Base-by-base conservation (phyloP, 1,140 invertebrate genomes). In the Listronotus oregonensis region DNA sequence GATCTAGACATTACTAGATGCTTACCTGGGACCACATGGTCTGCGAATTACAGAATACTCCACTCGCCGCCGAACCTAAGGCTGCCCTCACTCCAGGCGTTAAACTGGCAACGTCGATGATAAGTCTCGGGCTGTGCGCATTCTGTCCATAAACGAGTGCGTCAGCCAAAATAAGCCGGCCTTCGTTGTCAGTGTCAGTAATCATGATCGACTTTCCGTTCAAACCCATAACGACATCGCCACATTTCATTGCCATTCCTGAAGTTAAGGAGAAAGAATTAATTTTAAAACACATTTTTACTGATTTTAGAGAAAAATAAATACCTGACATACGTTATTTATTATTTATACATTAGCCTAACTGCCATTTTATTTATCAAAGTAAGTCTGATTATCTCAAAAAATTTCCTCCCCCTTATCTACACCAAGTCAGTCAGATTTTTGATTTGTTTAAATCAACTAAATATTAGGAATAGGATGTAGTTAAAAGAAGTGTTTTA, bases 111-210 rank as follows among this genome's bases (percentile, higher is more conserved):
- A 90, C 82, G 73, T 91, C 88, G 12, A 91, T 73, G 1, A 91
- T 81, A 4, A 85, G 77, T 6, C 80, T 70, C 2, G 89, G 89
- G 37, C 86, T 82, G 76, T 85, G 21, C 47, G 79, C 37, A 1
- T 73, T 78, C 67, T 89, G 84, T 6, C 91, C 90, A 77, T 93
- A 94, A 70, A 87, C 87, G 8, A 93, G 73, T 8, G 88, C 89
- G 80, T 93, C 91, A 12, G 89, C 89, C 18, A 93, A 79, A 65
- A 91, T 85, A 1, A 93, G 77, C 65, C 90, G 80, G 6, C 91
- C 90, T 76, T 93, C 91, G 11, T 90, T 90, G 79, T 92, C 90
- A 12, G 90, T 92, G 66, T 92, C 91, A 66, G 90, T 89, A 32
- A 93, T 82, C 69, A 89, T 86, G 68, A 92, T 90, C 7, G 85